These are phyloP conservation scores for Andricus quercusramuli DNA, from an alignment of 2,888 invertebrate species.

Conservation along the genomic window DNA sequence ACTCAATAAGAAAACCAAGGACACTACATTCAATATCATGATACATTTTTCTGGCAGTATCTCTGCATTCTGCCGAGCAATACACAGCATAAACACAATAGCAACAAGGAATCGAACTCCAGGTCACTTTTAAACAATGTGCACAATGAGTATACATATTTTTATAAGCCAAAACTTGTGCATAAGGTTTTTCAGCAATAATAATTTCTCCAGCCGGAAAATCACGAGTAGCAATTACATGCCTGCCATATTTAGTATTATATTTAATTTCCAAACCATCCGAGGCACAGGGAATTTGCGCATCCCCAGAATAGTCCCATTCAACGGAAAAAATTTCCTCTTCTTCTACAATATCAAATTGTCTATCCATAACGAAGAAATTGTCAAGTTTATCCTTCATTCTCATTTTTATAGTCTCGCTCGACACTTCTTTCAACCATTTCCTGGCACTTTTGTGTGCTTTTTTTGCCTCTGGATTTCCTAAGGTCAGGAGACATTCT, in stretches of 20 bases:
- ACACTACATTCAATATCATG: slow-evolving; percentile 90
- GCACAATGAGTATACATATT: slow-evolving; percentile 83
- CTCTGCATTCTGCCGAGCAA: slow-evolving; percentile 84
- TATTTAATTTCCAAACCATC: slow-evolving; percentile 83
- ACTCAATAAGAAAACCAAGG: slow-evolving; percentile 75
- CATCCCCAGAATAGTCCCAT: neutral
- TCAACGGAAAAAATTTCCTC: neutral
- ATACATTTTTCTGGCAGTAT: slow-evolving; percentile 83
- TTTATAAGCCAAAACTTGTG: slow-evolving; percentile 81
- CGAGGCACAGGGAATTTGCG: slow-evolving; percentile 81
- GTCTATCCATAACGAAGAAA: no score
- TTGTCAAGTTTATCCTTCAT: no score
- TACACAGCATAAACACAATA: slow-evolving; percentile 84
- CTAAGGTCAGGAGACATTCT: slow-evolving; percentile 77
- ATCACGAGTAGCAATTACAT: slow-evolving; percentile 84
- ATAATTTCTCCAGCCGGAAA: slow-evolving; percentile 88
- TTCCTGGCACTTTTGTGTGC: slow-evolving; percentile 1
- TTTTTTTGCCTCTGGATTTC: slow-evolving; percentile 53
- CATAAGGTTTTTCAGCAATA: slow-evolving; percentile 88
- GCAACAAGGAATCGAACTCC: slow-evolving; percentile 82
- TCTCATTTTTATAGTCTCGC: no score
- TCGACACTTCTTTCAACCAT: slow-evolving; percentile 9
- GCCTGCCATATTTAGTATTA: slow-evolving; percentile 84
- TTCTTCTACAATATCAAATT: no score
- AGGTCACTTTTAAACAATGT: slow-evolving; percentile 83